phyloP scores from a whole-genome alignment of 2,797 vertebrate species.

The Macrochelys suwanniensis region DNA sequence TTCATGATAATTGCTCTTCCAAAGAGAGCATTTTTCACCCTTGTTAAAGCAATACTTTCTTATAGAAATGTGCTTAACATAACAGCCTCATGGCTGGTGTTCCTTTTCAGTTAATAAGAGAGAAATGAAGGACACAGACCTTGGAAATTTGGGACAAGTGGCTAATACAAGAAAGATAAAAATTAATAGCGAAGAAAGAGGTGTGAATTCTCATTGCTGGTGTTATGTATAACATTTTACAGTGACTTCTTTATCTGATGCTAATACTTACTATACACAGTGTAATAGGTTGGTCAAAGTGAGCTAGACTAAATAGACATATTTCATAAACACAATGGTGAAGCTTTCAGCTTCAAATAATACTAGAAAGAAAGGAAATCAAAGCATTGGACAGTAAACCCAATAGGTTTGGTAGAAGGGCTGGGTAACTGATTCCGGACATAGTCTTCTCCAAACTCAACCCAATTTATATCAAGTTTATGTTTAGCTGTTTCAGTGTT shows the following conservation, averaged over 20 bases:
- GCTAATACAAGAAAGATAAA: conserved; percentile 64
- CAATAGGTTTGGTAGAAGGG: not conserved
- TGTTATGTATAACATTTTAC: conserved; percentile 32
- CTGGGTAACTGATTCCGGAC: not conserved
- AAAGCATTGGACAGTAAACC: not conserved
- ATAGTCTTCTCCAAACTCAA: not conserved
- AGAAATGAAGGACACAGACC: conserved; percentile 55
- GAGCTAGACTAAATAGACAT: not conserved
- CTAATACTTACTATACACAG: conserved; percentile 7
- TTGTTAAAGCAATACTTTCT: conserved; percentile 82
- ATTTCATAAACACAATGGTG: conserved; percentile 1
- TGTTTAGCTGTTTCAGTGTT: not conserved
- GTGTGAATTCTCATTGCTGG: conserved; percentile 25
- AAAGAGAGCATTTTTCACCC: conserved; percentile 78
- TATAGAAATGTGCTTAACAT: conserved; percentile 79
- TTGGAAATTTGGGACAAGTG: conserved; percentile 62
- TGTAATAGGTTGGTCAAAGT: conserved; percentile 28
- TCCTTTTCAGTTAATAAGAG: conserved; percentile 71
- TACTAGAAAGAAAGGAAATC: not conserved
- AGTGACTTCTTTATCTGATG: conserved; percentile 19
- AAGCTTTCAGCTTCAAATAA: conserved; percentile 38
- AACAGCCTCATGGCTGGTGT: conserved; percentile 68
- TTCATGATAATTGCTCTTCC: conserved; percentile 78
- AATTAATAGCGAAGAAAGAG: conserved; percentile 48
- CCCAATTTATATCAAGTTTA: not conserved